Evolutionary conservation across 2,113 vertebrate species (phyloP).

Genomic region (Aptenodytes patagonicus): DNA sequence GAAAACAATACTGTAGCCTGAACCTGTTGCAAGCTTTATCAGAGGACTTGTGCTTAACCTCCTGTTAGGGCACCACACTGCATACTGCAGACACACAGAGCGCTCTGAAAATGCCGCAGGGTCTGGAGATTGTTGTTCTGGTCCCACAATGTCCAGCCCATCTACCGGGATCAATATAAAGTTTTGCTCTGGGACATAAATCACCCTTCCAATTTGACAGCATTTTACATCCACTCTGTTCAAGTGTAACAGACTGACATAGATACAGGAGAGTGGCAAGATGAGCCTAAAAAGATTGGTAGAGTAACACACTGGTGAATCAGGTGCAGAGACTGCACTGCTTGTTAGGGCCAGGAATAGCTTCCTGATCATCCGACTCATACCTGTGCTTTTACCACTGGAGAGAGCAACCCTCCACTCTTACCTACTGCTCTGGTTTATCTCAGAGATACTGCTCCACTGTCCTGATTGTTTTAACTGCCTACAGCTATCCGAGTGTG

Average conservation of each 20-base stretch:
- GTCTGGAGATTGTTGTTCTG: neutral
- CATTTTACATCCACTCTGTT: neutral
- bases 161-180: neutral
- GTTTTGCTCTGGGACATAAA: neutral
- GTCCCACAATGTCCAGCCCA: neutral
- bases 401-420: neutral
- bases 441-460: constrained; percentile 34
- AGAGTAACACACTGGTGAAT: neutral
- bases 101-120: neutral
- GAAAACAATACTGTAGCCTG: neutral
- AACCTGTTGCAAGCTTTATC: neutral
- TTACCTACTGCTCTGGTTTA: constrained; percentile 59
- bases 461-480: constrained; percentile 33
- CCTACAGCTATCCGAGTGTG: neutral
- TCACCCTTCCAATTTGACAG: neutral
- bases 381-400: neutral
- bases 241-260: neutral
- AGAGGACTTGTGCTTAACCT: neutral
- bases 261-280: neutral
- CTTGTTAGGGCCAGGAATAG: constrained; percentile 20
- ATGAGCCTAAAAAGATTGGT: neutral
- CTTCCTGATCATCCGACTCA: neutral
- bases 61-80: neutral
- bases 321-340: neutral
- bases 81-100: neutral